These are phyloP conservation scores for Ictalurus punctatus DNA, from an alignment of 2,113 vertebrate genomes.

Conservation along the genomic window DNA sequence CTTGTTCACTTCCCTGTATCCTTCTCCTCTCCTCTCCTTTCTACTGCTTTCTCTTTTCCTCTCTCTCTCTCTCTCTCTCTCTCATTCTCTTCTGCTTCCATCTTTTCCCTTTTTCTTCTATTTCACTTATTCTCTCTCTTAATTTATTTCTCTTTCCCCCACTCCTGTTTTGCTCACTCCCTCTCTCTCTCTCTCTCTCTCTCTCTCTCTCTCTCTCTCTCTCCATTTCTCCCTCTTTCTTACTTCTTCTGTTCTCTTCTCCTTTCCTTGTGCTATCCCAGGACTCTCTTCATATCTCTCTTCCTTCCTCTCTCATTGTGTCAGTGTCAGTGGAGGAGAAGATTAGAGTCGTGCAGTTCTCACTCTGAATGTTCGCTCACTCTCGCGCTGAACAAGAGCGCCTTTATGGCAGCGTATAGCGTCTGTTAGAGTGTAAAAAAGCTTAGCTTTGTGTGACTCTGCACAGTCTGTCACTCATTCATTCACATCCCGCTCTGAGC, in stretches of 20 bases:
- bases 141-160: too few species aligned
- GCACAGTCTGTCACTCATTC: slow-evolving; percentile 27
- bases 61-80: not conserved
- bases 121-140: not conserved
- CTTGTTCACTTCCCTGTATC: not conserved
- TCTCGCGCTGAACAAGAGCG: slow-evolving; percentile 15
- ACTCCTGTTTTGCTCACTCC: not conserved
- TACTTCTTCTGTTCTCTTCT: not conserved
- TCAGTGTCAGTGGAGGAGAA: not conserved
- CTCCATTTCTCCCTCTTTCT: not conserved
- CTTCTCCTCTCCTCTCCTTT: not conserved
- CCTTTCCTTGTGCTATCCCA: not conserved
- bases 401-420: slow-evolving; percentile 28
- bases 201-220: not conserved
- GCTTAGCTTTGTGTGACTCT: slow-evolving; percentile 19
- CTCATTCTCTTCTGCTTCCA: not conserved
- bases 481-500: not conserved
- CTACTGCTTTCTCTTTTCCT: not conserved
- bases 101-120: not conserved
- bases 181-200: not conserved
- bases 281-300: not conserved
- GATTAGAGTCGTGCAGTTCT: slow-evolving; percentile 9
- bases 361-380: not conserved
- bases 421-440: slow-evolving; percentile 5
- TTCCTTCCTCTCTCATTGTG: slow-evolving; percentile 3